Base-by-base conservation (phyloP, 2,113 vertebrate species). In the Eubucco bourcierii region DNA sequence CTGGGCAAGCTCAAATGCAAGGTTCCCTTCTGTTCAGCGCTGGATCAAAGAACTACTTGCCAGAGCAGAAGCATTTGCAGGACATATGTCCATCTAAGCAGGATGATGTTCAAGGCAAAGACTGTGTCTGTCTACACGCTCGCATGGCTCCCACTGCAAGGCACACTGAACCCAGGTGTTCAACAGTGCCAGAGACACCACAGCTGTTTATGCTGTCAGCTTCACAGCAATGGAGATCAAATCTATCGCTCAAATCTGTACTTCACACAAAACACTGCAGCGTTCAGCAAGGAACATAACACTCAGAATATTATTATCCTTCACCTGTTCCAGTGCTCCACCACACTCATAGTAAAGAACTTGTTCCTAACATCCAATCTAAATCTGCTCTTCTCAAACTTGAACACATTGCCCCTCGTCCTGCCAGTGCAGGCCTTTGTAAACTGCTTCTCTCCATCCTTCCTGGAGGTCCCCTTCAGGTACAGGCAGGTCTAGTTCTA, bases 41-140 rank as follows among this genome's bases (percentile, higher is more conserved):
- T 39, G 20, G 34, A 53, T 58, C 44, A 33, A 90, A 74, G 53
- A 67, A 52, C 25, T n/a, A 23, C 21, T 56, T 87, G 33, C 18
- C 59, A 84, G 33, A 78, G 71, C 25, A 64, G 33, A 78, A 2
- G 34, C 33, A 76, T 73, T 16, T 31, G 12, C 59, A 56, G 41
- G 46, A 73, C 27, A 9, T 10, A 66, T 0, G 0, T 33, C 59
- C 63, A 6, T 7, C 46, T 41, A 55, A 60, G 66, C 0, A 1
- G 50, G 27, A 85, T 87, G 33, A 68, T 56, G 46, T 73, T 81
- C 50, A 81, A 87, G n/a, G n/a, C n/a, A n/a, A n/a, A n/a, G 21
- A 73, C 4, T 2, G 3, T 5, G 28, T 41, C 66, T 75, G 55
- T 44, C 21, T 72, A 77, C 56, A 55, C 17, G 34, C 37, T 60